Percentiles rank a stretch among this genome's conserved stretches.
Conservation (phyloP, 2,113 vertebrate genomes). For the Noctilio leporinus region DNA sequence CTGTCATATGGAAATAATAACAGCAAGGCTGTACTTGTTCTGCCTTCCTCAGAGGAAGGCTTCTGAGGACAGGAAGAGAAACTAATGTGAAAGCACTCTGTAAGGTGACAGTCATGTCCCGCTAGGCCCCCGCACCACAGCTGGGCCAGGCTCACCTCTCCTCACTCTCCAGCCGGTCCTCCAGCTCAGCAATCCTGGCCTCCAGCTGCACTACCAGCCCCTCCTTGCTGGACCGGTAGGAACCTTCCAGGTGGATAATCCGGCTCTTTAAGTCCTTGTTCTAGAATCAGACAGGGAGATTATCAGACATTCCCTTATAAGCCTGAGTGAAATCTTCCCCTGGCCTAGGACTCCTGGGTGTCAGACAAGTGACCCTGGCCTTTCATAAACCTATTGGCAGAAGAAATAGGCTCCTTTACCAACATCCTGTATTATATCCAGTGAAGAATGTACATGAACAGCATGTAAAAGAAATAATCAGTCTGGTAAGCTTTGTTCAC, state of each 20-base stretch:
- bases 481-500: background rate
- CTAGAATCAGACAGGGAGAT: constrained; percentile 72
- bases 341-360: background rate
- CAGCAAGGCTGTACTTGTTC: background rate
- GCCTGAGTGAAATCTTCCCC: background rate
- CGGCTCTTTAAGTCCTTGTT: constrained; percentile 94
- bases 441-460: background rate
- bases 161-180: constrained; percentile 90
- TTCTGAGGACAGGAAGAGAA: background rate
- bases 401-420: background rate
- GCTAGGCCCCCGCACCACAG: background rate
- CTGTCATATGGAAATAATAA: background rate
- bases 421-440: background rate
- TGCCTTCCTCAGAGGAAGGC: background rate
- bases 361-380: background rate
- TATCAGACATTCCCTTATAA: background rate
- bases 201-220: constrained; percentile 92
- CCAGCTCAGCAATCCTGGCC: constrained; percentile 89
- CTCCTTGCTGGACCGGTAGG: constrained; percentile 92
- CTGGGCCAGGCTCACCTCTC: constrained; percentile 82
- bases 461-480: background rate
- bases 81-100: fast-evolving
- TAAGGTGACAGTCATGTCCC: fast-evolving
- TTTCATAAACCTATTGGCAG: background rate
- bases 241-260: constrained; percentile 89